Base-by-base conservation (phyloP, 2,113 vertebrate genomes). In the Scatophagus argus region DNA sequence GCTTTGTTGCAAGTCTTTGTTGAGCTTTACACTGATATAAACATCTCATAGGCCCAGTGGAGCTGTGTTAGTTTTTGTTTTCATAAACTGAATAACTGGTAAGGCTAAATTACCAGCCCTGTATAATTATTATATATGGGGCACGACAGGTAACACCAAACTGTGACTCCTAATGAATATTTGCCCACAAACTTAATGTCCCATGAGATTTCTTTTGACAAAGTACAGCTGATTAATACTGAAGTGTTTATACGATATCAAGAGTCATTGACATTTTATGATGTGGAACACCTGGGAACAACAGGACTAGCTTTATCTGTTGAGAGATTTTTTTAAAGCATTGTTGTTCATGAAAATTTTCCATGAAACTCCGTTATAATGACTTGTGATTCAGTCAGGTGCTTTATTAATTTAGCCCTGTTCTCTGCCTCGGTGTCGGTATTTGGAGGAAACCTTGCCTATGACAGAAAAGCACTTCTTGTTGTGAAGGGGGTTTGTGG, bases 131-230 rank as follows among this genome's bases (percentile, higher is more conserved):
- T 79, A 68, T 76, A 77, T 68, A 69, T 34, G 49, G 73, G 49
- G 38, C 41, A 85, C 58, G 64, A 59, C 32, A 19, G 23, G 61
- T 77, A 49, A 81, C 76, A 76, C 67, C 27, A 70, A 72, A 71
- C 63, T 41, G 49, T 62, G 39, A 79, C 81, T 84, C 61, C 56
- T 83, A 83, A 72, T 90, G 76, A 87, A 76, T 73, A 81, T 81
- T 77, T 74, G 78, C 83, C 83, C 78, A 79, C 73, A 83, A 62
- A 80, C 61, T 52, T 83, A 72, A 86, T 88, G 79, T 72, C 63
- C 55, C 43, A 27, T 62, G 65, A 80, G 63, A 44, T 79, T 58
- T 85, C 41, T 78, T 31, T 31, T 52, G 29, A 85, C 69, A 82
- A 83, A 81, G 64, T 69, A 64, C 38, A 82, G 61, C 49, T 74